Conservation (phyloP, 2,888 invertebrate genomes). For the Chromoteleia sp. region DNA sequence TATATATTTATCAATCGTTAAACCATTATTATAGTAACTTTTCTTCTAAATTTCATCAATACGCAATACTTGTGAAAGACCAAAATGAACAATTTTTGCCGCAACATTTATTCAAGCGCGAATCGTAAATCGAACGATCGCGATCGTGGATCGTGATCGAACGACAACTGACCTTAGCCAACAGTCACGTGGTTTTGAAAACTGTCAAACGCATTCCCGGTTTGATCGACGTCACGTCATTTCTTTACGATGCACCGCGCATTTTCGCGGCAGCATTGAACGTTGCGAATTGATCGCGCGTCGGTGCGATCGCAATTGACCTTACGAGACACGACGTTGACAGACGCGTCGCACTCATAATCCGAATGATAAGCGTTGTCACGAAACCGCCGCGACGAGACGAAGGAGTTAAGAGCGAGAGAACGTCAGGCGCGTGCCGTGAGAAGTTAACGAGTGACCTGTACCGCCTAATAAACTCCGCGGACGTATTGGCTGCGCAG, state of each 20-base stretch:
- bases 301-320: constrained; percentile 52
- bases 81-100: no score
- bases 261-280: constrained; percentile 41
- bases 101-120: no score
- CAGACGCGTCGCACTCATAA: constrained; percentile 58
- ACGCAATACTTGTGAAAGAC: no score
- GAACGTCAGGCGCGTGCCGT: constrained; percentile 71
- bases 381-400: constrained; percentile 48
- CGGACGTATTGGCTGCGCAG: constrained; percentile 71
- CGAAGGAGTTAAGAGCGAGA: constrained; percentile 61
- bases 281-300: constrained; percentile 44
- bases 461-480: constrained; percentile 70
- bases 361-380: constrained; percentile 59
- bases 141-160: neutral
- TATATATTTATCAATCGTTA: no score
- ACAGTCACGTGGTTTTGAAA: constrained; percentile 40
- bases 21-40: no score
- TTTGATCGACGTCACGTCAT: constrained; percentile 20
- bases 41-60: no score
- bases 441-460: constrained; percentile 71
- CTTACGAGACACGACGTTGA: constrained; percentile 53
- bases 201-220: constrained; percentile 21
- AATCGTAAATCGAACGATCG: neutral
- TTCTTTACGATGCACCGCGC: constrained; percentile 24
- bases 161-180: constrained; percentile 51